These are phyloP conservation scores for Halyomorpha halys DNA, from an alignment of 1,140 invertebrate species.

Conservation along the genomic window DNA sequence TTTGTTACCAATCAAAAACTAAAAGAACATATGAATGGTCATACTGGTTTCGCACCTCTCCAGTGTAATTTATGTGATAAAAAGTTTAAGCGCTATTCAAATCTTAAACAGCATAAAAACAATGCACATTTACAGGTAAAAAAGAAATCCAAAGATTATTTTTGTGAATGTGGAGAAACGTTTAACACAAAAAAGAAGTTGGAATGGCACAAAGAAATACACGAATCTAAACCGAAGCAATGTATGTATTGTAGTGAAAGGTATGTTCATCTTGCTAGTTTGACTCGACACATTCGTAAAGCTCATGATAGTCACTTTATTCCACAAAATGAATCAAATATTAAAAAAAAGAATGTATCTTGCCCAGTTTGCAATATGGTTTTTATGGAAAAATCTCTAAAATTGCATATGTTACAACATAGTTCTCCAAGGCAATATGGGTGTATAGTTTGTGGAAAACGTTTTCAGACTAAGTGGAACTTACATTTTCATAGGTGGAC, in stretches of 20 bases:
- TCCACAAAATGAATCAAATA: conserved; percentile 44
- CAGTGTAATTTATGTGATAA: conserved; percentile 72
- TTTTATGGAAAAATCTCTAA: conserved; percentile 63
- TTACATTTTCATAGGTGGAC: conserved; percentile 79
- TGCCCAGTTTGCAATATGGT: conserved; percentile 71
- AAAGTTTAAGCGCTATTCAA: conserved; percentile 73
- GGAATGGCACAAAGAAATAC: conserved; percentile 73
- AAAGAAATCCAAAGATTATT: conserved; percentile 60
- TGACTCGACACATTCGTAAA: conserved; percentile 70
- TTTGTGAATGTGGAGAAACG: conserved; percentile 68
- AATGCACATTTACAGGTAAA: conserved; percentile 54
- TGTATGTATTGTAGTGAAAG: conserved; percentile 73
- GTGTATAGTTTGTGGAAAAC: conserved; percentile 73
- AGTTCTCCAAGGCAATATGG: conserved; percentile 60
- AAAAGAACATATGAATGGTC: conserved; percentile 66
- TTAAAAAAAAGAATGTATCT: conserved; percentile 54
- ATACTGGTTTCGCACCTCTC: conserved; percentile 68
- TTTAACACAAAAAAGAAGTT: conserved; percentile 70
- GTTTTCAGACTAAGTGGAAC: conserved; percentile 81
- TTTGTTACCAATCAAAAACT: conserved; percentile 70
- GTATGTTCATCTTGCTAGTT: conserved; percentile 67
- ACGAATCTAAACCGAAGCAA: conserved; percentile 68
- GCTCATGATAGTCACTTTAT: conserved; percentile 68
- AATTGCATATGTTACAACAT: conserved; percentile 69
- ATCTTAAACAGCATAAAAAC: conserved; percentile 73